Percentiles rank a stretch among this genome's conserved stretches.
phyloP scores from a whole-genome alignment of 2,888 invertebrate species.

The Plebejus anna region DNA sequence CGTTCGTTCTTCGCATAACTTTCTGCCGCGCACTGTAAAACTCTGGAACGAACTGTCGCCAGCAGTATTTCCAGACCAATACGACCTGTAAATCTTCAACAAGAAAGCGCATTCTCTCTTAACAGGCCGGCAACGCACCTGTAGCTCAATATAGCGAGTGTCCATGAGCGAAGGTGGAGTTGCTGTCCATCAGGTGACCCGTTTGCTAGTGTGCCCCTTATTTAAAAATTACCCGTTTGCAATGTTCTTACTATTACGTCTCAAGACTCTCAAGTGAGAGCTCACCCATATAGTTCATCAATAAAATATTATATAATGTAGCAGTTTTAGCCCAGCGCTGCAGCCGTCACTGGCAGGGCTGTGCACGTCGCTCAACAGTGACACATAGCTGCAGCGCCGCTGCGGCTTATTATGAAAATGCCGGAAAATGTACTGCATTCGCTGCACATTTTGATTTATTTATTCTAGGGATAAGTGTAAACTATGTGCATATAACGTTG shows the following conservation, averaged over 20 bases:
- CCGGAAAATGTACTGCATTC: not conserved
- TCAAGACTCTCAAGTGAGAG: not conserved
- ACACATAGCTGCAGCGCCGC: not conserved
- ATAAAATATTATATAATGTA: not conserved
- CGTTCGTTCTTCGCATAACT: too few species aligned
- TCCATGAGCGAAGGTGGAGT: too few species aligned
- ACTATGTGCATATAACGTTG: not conserved
- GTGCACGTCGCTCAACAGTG: not conserved
- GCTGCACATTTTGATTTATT: constrained; percentile 6
- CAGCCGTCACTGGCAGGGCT: not conserved
- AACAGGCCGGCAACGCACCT: too few species aligned
- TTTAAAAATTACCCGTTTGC: too few species aligned
- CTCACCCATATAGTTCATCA: not conserved
- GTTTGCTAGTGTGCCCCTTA: too few species aligned
- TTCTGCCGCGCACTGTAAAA: too few species aligned
- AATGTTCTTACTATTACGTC: not conserved
- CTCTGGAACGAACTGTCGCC: too few species aligned
- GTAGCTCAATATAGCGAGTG: too few species aligned
- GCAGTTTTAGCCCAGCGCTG: not conserved
- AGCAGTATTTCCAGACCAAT: too few species aligned
- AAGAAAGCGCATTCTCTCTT: too few species aligned
- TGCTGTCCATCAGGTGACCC: too few species aligned
- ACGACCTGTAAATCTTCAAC: too few species aligned
- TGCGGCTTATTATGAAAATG: not conserved
- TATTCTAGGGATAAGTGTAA: not conserved